These are phyloP conservation scores for Hippopotamyrus pictus DNA, from an alignment of 2,797 vertebrate species.

Conservation along the genomic window DNA sequence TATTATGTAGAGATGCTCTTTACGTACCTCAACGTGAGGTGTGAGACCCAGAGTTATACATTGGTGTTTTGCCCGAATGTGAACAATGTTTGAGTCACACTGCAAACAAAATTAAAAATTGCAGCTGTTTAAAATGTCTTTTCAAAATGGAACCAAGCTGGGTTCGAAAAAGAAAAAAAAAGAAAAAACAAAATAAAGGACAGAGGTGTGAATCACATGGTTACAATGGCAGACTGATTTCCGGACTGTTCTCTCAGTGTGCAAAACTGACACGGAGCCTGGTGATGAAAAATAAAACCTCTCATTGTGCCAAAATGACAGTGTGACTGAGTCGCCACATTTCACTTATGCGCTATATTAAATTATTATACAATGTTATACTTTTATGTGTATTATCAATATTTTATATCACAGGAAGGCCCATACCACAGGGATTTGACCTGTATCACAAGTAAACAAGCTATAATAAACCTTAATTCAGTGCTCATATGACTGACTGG, in stretches of 20 bases:
- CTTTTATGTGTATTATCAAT: not conserved
- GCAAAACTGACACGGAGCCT: not conserved
- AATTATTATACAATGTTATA: not conserved
- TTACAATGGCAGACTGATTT: not conserved
- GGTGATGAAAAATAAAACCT: not conserved
- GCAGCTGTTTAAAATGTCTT: not conserved
- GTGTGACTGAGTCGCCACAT: not conserved
- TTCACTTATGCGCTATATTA: not conserved
- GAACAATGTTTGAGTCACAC: not conserved
- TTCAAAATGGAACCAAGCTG: not conserved
- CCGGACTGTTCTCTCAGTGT: not conserved
- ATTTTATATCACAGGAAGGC: not conserved
- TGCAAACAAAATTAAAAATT: not conserved
- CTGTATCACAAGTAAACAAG: not conserved
- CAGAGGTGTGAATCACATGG: not conserved
- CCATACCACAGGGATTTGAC: not conserved
- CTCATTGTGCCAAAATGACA: not conserved
- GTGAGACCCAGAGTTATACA: not conserved
- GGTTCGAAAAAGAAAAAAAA: not conserved
- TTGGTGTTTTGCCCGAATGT: not conserved
- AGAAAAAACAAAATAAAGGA: not conserved
- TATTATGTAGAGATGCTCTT: not conserved
- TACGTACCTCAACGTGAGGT: not conserved
- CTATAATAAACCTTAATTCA: not conserved
- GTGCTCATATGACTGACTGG: not conserved